Percentiles rank a stretch among this genome's conserved stretches.
Conservation (phyloP, 2,888 invertebrate genomes). For the Oegoconia quadripuncta region DNA sequence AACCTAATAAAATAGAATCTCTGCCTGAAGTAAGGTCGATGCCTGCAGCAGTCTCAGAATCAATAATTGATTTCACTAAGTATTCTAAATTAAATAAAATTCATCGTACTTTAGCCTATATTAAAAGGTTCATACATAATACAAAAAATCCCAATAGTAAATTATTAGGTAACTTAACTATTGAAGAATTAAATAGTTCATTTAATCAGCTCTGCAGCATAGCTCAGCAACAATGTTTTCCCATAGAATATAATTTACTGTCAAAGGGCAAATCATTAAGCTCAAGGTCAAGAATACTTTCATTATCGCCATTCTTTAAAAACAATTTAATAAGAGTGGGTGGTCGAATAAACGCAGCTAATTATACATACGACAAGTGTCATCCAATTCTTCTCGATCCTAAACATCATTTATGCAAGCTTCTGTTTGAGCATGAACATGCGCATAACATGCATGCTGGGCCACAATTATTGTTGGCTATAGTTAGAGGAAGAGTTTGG, state of each 20-base stretch:
- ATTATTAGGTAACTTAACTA: constrained; percentile 4
- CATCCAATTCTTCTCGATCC: too few relatives aligned
- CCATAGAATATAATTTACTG: constrained; percentile 7
- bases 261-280: constrained; percentile 1
- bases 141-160: constrained; percentile 13
- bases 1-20: neutral
- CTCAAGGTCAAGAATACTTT: constrained; percentile 8
- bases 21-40: constrained; percentile 18
- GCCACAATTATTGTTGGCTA: constrained; percentile 13
- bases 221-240: constrained; percentile 14
- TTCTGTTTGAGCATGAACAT: constrained; percentile 6
- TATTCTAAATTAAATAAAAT: constrained; percentile 1
- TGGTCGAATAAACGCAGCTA: too few relatives aligned
- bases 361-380: too few relatives aligned
- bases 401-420: constrained; percentile 2
- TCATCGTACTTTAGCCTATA: constrained; percentile 8
- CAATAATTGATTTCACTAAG: constrained; percentile 11
- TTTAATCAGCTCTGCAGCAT: constrained; percentile 13
- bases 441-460: constrained; percentile 1
- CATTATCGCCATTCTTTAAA: constrained; percentile 12
- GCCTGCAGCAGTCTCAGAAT: neutral
- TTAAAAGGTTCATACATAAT: constrained; percentile 16
- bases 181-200: constrained; percentile 13
- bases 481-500: constrained; percentile 15
- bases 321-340: constrained; percentile 17